Percentiles rank a stretch among this genome's conserved stretches.
phyloP scores from a whole-genome alignment of 2,797 vertebrate species.

The Pipistrellus pygmaeus region DNA sequence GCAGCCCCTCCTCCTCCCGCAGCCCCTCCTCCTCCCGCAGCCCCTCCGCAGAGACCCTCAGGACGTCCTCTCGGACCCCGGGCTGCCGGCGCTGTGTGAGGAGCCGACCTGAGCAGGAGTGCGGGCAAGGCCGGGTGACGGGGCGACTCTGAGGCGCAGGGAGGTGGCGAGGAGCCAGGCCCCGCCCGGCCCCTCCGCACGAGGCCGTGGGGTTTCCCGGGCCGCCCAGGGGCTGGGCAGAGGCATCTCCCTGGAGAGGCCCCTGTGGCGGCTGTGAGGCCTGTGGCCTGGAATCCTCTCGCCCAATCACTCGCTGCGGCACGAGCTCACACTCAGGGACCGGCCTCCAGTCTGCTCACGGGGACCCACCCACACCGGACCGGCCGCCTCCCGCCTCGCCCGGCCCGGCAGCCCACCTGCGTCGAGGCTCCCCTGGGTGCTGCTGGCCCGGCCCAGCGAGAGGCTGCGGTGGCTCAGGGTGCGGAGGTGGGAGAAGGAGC shows the following conservation, averaged over 20 bases:
- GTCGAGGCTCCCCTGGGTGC: constrained; percentile 98
- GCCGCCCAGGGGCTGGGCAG: not conserved
- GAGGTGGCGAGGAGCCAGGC: not conserved
- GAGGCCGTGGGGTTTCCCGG: not conserved
- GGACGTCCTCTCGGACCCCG: not conserved
- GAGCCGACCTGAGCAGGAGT: not conserved
- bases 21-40: no score
- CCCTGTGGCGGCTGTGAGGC: not conserved
- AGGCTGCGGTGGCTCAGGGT: constrained; percentile 98
- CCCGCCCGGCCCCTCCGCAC: not conserved
- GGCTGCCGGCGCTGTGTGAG: not conserved
- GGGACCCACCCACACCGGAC: not conserved
- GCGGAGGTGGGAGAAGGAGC: constrained; percentile 96
- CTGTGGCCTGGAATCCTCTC: not conserved
- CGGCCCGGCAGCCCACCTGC: constrained; percentile 88
- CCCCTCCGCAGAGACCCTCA: no score
- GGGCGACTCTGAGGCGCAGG: not conserved
- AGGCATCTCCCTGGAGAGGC: not conserved
- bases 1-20: no score
- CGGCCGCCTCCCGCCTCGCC: accelerated
- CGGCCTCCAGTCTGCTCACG: no score
- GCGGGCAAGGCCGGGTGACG: accelerated
- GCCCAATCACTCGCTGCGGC: accelerated
- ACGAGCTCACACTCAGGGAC: not conserved
- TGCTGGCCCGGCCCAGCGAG: constrained; percentile 95